These are phyloP conservation scores for Calephelis nemesis DNA, from an alignment of 1,140 invertebrate genomes.

Conservation along the genomic window DNA sequence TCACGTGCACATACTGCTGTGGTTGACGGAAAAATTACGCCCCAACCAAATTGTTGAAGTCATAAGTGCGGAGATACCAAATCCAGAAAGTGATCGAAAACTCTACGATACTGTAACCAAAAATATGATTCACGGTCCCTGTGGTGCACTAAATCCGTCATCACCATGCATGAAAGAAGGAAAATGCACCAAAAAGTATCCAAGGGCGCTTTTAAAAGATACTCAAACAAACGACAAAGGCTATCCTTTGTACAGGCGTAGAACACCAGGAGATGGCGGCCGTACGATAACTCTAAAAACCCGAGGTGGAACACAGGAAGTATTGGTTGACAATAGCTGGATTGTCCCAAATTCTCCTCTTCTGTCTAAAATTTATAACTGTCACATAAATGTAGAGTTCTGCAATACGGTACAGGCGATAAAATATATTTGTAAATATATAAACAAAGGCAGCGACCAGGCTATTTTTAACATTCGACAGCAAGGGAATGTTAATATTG, in stretches of 20 bases:
- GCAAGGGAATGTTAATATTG: slow-evolving; percentile 26
- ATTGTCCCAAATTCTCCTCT: slow-evolving; percentile 60
- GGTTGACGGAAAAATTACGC: slow-evolving; percentile 48
- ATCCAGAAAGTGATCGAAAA: slow-evolving; percentile 48
- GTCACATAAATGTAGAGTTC: slow-evolving; percentile 54
- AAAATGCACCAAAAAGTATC: slow-evolving; percentile 39
- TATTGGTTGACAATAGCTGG: slow-evolving; percentile 54
- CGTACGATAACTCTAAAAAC: slow-evolving; percentile 35
- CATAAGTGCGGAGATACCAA: slow-evolving; percentile 74
- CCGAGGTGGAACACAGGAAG: slow-evolving; percentile 30
- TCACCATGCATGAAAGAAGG: slow-evolving; percentile 46
- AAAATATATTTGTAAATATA: slow-evolving; percentile 75
- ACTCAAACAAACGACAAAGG: slow-evolving; percentile 35
- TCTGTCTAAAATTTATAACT: slow-evolving; percentile 46
- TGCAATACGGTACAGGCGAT: slow-evolving; percentile 56
- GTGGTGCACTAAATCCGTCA: slow-evolving; percentile 35
- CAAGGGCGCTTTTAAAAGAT: slow-evolving; percentile 29
- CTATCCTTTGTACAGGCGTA: slow-evolving; percentile 42
- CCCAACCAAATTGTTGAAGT: slow-evolving; percentile 60
- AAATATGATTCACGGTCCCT: slow-evolving; percentile 70
- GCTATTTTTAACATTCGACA: slow-evolving; percentile 48
- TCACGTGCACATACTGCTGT: slow-evolving; percentile 74
- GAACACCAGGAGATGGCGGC: slow-evolving; percentile 38
- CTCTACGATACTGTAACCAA: slow-evolving; percentile 51
- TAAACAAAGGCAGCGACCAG: slow-evolving; percentile 51